These are phyloP conservation scores for Chaetorhynchus papuensis DNA, from an alignment of 2,113 vertebrate species.

Conservation along the genomic window DNA sequence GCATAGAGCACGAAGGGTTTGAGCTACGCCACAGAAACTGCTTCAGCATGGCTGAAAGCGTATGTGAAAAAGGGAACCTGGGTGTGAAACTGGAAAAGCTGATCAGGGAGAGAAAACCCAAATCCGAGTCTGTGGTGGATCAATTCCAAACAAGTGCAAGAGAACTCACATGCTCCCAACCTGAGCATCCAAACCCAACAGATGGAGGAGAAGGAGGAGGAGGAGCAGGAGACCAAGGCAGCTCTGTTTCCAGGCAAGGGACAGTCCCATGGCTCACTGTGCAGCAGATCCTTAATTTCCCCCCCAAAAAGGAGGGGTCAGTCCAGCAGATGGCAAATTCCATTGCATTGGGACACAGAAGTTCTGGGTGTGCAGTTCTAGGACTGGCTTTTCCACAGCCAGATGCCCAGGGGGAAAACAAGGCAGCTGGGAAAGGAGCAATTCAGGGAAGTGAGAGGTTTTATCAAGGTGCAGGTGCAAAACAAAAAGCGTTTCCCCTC, in stretches of 20 bases:
- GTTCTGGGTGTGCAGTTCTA: neutral
- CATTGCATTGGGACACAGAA: neutral
- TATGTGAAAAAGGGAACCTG: neutral
- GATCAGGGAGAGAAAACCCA: neutral
- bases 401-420: fast-evolving
- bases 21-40: neutral
- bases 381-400: neutral
- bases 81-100: neutral
- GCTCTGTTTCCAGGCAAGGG: neutral
- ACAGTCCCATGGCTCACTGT: neutral
- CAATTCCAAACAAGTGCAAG: neutral
- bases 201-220: neutral
- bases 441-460: neutral
- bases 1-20: fast-evolving
- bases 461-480: slow-evolving; percentile 68
- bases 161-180: neutral
- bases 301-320: neutral
- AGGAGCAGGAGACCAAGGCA: neutral
- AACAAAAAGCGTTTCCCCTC: neutral
- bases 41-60: neutral
- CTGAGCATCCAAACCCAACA: neutral
- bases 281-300: neutral
- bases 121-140: neutral
- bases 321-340: neutral
- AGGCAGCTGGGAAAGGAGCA: neutral